Conservation (phyloP, 2,113 vertebrate genomes). For the Petromus typicus region DNA sequence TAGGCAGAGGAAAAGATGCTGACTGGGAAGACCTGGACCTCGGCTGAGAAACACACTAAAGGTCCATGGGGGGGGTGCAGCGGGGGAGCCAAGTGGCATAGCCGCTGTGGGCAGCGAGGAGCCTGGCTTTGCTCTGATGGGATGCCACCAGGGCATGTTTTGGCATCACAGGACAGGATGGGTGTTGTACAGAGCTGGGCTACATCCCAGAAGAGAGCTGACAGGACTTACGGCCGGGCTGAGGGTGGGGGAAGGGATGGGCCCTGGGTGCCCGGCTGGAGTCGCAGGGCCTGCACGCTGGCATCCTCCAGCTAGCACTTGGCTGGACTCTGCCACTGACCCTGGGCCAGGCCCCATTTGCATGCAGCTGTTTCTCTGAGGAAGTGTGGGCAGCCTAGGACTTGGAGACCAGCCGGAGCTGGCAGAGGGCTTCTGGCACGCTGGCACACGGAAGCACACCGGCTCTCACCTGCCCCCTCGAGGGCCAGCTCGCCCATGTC, state of each 20-base stretch:
- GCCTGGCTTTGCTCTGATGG: not conserved
- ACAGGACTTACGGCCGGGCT: not conserved
- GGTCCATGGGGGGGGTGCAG: not conserved
- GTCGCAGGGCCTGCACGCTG: not conserved
- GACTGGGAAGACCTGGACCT: not conserved
- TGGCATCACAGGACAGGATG: not conserved
- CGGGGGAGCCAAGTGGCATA: not conserved
- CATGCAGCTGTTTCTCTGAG: not conserved
- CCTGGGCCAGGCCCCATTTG: not conserved
- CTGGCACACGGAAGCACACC: too few relatives aligned
- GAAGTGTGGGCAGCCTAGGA: not conserved
- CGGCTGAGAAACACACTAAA: not conserved
- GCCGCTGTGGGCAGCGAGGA: not conserved
- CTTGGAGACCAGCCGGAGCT: not conserved
- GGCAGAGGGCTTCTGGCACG: not conserved
- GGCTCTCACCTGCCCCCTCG: constrained; percentile 84
- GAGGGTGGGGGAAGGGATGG: not conserved
- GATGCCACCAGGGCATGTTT: not conserved
- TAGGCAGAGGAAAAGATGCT: not conserved
- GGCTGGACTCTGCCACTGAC: not conserved
- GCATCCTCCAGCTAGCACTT: not conserved
- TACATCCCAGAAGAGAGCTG: not conserved
- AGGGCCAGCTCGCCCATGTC: constrained; percentile 88
- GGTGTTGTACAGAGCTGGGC: not conserved
- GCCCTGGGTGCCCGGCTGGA: not conserved